Percentiles rank a stretch among this genome's conserved stretches.
Conservation (phyloP, 2,888 invertebrate species). For the Cephus spinipes region DNA sequence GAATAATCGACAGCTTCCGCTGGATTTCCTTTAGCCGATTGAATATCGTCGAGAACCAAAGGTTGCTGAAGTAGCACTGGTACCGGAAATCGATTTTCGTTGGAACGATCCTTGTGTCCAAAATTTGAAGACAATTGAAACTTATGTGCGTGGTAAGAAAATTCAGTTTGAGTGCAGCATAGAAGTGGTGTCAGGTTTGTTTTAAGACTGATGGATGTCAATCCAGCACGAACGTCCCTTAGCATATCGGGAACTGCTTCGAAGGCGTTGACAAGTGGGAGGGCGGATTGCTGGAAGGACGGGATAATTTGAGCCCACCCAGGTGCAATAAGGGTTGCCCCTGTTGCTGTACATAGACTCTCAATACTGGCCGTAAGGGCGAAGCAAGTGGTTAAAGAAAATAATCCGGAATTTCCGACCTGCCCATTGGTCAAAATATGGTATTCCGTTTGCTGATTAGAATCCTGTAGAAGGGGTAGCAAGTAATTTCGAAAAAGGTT, state of each 20-base stretch:
- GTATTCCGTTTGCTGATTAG: constrained; percentile 9
- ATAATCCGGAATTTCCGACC: background rate
- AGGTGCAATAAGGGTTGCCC: background rate
- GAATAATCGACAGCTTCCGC: background rate
- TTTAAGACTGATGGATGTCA: constrained; percentile 6
- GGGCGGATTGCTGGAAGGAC: constrained; percentile 11
- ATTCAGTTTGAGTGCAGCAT: constrained; percentile 15
- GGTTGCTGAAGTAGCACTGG: background rate
- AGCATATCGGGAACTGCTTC: constrained; percentile 29
- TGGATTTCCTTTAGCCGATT: background rate
- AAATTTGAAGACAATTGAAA: background rate
- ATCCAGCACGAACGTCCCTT: constrained; percentile 20
- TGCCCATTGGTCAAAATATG: constrained; percentile 13
- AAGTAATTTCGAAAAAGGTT: background rate
- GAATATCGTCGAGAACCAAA: background rate
- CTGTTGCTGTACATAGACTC: background rate
- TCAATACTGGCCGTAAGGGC: constrained; percentile 12
- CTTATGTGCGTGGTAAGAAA: constrained; percentile 21
- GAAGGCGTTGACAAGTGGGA: constrained; percentile 23
- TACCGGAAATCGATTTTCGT: background rate
- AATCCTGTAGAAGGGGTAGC: background rate
- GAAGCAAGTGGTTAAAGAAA: constrained; percentile 22
- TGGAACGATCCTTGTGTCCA: background rate
- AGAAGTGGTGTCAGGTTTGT: constrained; percentile 8
- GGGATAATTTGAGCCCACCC: constrained; percentile 13